A percentile compares a stretch with the other conserved stretches of the same genome.
Conservation (phyloP, 2,888 invertebrate genomes). For the Oxystoma pomonae region DNA sequence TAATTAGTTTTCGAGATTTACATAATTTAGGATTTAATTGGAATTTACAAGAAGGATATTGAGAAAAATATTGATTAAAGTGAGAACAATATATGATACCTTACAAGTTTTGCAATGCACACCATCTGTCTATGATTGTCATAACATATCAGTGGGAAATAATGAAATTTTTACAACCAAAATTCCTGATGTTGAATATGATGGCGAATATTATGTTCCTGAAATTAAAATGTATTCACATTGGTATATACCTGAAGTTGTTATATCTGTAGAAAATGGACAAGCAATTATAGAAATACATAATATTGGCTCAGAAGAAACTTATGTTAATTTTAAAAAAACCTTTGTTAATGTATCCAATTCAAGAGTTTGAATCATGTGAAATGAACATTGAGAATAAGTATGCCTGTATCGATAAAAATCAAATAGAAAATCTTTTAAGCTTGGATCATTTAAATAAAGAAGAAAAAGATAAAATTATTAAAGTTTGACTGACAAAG, state of each 20-base stretch:
- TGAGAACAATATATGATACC: constrained; percentile 1
- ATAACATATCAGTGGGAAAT: too few species aligned
- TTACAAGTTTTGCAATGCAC: too few species aligned
- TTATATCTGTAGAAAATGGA: not conserved
- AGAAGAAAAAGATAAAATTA: constrained; percentile 18
- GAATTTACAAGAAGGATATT: not conserved
- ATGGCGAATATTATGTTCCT: constrained; percentile 12
- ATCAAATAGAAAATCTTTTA: constrained; percentile 1
- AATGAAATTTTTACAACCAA: constrained; percentile 4
- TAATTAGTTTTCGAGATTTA: constrained; percentile 19
- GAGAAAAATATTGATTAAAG: not conserved
- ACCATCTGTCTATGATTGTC: too few species aligned
- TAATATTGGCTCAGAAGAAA: constrained; percentile 1
- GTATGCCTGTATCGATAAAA: not conserved
- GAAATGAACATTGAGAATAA: not conserved
- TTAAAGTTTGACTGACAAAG: constrained; percentile 12
- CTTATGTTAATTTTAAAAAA: constrained; percentile 3
- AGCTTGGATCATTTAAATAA: constrained; percentile 22
- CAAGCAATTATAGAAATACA: not conserved
- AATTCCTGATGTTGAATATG: constrained; percentile 10
- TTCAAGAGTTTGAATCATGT: not conserved
- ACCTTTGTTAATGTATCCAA: constrained; percentile 1
- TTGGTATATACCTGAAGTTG: constrained; percentile 1
- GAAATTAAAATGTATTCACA: constrained; percentile 3
- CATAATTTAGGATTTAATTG: constrained; percentile 12